These are phyloP conservation scores for Cassiopea xamachana DNA, from an alignment of 30 jellyfish, hydroid and myxozoan species.

Conservation along the genomic window DNA sequence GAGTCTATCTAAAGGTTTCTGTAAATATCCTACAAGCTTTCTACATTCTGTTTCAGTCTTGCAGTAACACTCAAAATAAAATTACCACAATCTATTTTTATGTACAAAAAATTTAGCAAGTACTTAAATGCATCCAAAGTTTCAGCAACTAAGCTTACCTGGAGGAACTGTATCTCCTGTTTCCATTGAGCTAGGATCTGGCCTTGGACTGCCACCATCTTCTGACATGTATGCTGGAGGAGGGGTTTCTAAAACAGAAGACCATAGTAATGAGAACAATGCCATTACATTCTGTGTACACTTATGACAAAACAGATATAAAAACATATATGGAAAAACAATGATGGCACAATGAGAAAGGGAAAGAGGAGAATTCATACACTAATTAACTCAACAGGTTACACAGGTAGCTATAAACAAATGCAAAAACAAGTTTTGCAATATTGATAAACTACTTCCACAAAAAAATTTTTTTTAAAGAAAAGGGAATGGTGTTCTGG, in stretches of 20 bases:
- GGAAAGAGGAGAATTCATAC: not conserved
- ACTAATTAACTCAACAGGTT: no score
- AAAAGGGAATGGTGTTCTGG: no score
- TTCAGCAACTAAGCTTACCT: constrained; percentile 37
- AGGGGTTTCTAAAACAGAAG: constrained; percentile 75
- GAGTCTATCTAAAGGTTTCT: no score
- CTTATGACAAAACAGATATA: not conserved
- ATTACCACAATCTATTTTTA: no score
- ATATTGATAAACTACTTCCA: no score
- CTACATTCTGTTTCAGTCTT: no score
- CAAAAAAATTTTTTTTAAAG: no score
- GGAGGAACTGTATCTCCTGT: constrained; percentile 90
- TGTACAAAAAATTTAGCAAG: not conserved
- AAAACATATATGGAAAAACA: not conserved
- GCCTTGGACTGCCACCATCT: constrained; percentile 99
- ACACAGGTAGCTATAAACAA: no score
- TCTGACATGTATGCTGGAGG: constrained; percentile 99
- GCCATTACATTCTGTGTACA: not conserved
- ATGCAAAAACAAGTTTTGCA: no score
- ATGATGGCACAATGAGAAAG: not conserved
- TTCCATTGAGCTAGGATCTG: constrained; percentile 96
- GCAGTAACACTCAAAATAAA: no score
- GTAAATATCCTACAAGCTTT: no score
- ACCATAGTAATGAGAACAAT: not conserved
- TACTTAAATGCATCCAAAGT: not conserved